Evolutionary conservation across 1,140 invertebrate genomes (phyloP).

Genomic region (Rhopalosiphum maidis): DNA sequence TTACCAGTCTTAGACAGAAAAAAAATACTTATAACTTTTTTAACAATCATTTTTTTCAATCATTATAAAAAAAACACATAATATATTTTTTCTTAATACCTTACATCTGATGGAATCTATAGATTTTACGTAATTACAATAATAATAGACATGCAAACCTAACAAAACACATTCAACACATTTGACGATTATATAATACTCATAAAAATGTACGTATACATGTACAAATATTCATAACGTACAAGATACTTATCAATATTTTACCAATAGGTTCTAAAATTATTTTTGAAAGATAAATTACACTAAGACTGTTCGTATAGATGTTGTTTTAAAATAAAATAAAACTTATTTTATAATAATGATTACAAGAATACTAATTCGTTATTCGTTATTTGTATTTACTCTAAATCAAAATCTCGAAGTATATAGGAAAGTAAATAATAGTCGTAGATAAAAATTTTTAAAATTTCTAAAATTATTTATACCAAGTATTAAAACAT

Average conservation of each 20-base stretch:
- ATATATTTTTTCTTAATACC: neutral
- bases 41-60: neutral
- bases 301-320: neutral
- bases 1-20: neutral
- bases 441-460: neutral
- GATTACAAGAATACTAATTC: neutral
- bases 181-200: neutral
- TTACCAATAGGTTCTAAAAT: neutral
- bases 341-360: neutral
- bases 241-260: neutral
- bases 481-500: neutral
- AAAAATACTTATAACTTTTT: neutral
- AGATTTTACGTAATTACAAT: slow-evolving; percentile 4
- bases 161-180: neutral
- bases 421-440: neutral
- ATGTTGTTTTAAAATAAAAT: neutral
- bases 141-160: neutral
- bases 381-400: neutral
- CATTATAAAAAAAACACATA: neutral
- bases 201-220: neutral
- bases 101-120: neutral
- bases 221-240: neutral
- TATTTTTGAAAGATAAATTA: neutral
- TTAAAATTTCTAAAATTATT: neutral
- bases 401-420: neutral